Evolutionary conservation across 2,888 invertebrate species (phyloP).

Genomic region (Volucella inanis): DNA sequence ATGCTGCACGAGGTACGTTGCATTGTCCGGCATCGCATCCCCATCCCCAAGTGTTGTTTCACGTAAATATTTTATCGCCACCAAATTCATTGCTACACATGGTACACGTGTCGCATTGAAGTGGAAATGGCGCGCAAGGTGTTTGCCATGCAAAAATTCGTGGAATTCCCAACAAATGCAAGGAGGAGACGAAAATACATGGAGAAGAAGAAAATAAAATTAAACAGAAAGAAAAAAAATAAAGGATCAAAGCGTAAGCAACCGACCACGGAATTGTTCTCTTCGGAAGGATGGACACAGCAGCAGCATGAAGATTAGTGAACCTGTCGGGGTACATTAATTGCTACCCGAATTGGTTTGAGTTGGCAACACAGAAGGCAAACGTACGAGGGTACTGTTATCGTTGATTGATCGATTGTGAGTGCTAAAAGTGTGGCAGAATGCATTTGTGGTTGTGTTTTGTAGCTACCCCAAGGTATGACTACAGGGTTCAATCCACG

Average conservation of each 20-base stretch:
- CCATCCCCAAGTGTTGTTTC: constrained; percentile 11
- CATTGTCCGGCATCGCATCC: background rate
- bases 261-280: constrained; percentile 18
- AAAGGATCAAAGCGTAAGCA: constrained; percentile 39
- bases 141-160: constrained; percentile 57
- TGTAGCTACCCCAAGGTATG: constrained; percentile 3
- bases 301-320: constrained; percentile 56
- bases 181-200: background rate
- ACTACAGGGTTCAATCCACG: background rate
- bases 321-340: constrained; percentile 69
- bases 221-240: background rate
- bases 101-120: constrained; percentile 60
- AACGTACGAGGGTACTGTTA: constrained; percentile 14
- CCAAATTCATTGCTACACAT: constrained; percentile 36
- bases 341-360: constrained; percentile 48
- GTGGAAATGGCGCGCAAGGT: constrained; percentile 60
- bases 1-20: constrained; percentile 2
- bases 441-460: constrained; percentile 3
- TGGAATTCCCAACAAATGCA: constrained; percentile 38
- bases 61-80: constrained; percentile 20
- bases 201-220: background rate
- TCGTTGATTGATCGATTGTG: constrained; percentile 49
- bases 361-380: background rate
- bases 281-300: background rate
- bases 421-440: constrained; percentile 54